Evolutionary conservation across 1,140 invertebrate species (phyloP).

Genomic region (Scaptodrosophila lebanonensis): DNA sequence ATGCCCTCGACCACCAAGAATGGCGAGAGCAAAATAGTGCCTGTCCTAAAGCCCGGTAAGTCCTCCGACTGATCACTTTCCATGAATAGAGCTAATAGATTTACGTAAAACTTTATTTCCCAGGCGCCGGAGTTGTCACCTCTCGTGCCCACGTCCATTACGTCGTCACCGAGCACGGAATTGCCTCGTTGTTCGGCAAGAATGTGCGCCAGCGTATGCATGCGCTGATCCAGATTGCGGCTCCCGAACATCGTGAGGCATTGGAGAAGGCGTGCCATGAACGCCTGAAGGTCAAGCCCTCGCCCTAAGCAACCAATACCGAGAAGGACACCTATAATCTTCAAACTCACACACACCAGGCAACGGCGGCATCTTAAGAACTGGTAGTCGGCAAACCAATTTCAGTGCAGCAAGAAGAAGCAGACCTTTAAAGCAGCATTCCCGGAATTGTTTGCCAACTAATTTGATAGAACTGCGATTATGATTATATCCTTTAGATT

Average conservation of each 20-base stretch:
- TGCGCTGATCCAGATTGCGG: slow-evolving; percentile 92
- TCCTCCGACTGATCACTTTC: not conserved
- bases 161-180: slow-evolving; percentile 94
- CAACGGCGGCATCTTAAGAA: not conserved
- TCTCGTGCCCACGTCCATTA: slow-evolving; percentile 95
- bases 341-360: not conserved
- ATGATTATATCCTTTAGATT: slow-evolving; percentile 10
- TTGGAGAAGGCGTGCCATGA: slow-evolving; percentile 94
- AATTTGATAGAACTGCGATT: slow-evolving; percentile 26
- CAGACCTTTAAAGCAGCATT: slow-evolving; percentile 33
- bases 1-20: slow-evolving; percentile 90
- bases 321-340: not conserved
- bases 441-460: slow-evolving; percentile 32
- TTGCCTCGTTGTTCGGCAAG: slow-evolving; percentile 94
- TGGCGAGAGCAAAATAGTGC: slow-evolving; percentile 93
- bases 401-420: slow-evolving; percentile 10
- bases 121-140: slow-evolving; percentile 96
- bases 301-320: slow-evolving; percentile 47
- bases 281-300: slow-evolving; percentile 91
- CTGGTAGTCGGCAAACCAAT: slow-evolving; percentile 3
- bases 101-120: slow-evolving; percentile 13
- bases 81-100: not conserved
- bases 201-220: slow-evolving; percentile 91
- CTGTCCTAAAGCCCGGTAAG: slow-evolving; percentile 88
- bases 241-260: slow-evolving; percentile 90